These are phyloP conservation scores for Willisornis vidua DNA, from an alignment of 2,113 vertebrate species.

Conservation along the genomic window DNA sequence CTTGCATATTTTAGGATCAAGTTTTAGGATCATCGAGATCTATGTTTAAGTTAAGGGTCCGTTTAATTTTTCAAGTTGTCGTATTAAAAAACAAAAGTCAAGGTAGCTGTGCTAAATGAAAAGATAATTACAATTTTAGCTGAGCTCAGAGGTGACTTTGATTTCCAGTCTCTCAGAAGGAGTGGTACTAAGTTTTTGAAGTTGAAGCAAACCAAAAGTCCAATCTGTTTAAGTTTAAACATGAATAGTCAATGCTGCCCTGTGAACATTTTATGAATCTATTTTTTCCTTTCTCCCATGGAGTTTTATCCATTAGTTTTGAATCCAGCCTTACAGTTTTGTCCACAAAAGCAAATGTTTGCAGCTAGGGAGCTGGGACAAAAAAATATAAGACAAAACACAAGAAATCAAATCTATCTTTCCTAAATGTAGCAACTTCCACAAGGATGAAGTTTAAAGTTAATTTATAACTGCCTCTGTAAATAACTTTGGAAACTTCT, in stretches of 20 bases:
- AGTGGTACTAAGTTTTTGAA: neutral
- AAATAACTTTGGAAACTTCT: slow-evolving; percentile 43
- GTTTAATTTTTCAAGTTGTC: neutral
- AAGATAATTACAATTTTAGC: neutral
- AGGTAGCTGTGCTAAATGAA: neutral
- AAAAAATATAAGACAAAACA: neutral
- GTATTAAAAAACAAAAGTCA: neutral
- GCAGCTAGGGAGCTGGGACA: neutral
- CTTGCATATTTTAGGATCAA: neutral
- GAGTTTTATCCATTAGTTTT: slow-evolving; percentile 9
- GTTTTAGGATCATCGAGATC: neutral
- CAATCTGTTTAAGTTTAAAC: slow-evolving; percentile 29
- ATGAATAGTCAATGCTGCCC: neutral
- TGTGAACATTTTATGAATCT: neutral
- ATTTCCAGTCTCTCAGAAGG: neutral
- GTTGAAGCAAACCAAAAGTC: slow-evolving; percentile 32
- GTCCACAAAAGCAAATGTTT: neutral
- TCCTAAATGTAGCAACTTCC: neutral
- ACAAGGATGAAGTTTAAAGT: slow-evolving; percentile 2
- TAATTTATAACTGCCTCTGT: slow-evolving; percentile 45
- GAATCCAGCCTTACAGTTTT: neutral
- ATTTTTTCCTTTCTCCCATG: slow-evolving; percentile 2
- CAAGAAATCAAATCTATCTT: neutral
- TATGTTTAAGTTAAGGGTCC: neutral
- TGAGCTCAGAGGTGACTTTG: neutral